A percentile compares a stretch with the other conserved stretches of the same genome.
phyloP scores from a whole-genome alignment of 23 tunicate species.

The Styela clava region DNA sequence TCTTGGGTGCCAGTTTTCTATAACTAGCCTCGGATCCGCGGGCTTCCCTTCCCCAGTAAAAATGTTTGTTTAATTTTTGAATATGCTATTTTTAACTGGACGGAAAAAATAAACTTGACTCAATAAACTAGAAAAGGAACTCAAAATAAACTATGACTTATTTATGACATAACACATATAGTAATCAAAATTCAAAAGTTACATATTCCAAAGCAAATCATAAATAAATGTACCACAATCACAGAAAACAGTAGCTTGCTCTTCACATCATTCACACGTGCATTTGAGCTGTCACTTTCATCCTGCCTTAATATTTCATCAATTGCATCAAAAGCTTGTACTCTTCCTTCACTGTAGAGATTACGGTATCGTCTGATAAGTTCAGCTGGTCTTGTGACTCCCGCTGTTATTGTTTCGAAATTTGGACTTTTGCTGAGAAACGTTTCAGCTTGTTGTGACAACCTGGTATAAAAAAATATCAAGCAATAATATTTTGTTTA shows the following conservation, averaged over 20 bases:
- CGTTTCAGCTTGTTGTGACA: constrained; percentile 77
- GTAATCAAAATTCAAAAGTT: too few relatives aligned
- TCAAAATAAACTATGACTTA: too few relatives aligned
- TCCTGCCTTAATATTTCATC: constrained; percentile 42
- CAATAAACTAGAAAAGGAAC: too few relatives aligned
- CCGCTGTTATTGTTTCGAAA: constrained; percentile 54
- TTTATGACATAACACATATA: too few relatives aligned
- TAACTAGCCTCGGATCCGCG: too few relatives aligned
- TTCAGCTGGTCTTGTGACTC: constrained; percentile 47
- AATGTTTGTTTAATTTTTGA: too few relatives aligned
- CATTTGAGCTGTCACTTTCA: constrained; percentile 32
- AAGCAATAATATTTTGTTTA: not conserved
- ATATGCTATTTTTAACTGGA: too few relatives aligned
- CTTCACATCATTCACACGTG: constrained; percentile 32
- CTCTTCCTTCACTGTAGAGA: constrained; percentile 77
- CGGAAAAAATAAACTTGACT: too few relatives aligned
- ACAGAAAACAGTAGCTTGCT: constrained; percentile 77
- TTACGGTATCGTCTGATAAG: constrained; percentile 49
- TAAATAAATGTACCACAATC: constrained; percentile 69
- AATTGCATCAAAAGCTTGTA: constrained; percentile 72
- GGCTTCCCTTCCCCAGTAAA: too few relatives aligned
- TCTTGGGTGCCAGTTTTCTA: too few relatives aligned
- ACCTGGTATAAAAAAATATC: constrained; percentile 26
- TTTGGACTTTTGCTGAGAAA: constrained; percentile 63
- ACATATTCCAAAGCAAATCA: too few relatives aligned